Evolutionary conservation across 2,797 vertebrate genomes (phyloP).

Genomic region (Ambastaia sidthimunki): DNA sequence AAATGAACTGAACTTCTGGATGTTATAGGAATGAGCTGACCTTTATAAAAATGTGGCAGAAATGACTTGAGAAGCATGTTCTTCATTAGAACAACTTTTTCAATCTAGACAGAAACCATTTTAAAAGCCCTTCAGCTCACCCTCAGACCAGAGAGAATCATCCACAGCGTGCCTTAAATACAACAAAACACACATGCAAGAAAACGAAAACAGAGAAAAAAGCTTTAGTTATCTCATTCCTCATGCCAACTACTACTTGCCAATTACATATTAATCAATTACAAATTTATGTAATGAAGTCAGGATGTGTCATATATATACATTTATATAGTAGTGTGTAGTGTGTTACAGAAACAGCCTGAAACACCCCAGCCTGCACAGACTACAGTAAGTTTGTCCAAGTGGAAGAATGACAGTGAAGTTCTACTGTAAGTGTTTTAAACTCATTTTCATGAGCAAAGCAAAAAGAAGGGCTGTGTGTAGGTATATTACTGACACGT

Average conservation of each 20-base stretch:
- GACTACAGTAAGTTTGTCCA: background rate
- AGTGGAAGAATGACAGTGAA: background rate
- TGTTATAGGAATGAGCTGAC: conserved; percentile 48
- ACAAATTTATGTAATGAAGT: background rate
- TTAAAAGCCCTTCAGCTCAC: conserved; percentile 3
- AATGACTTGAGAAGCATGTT: conserved; percentile 50
- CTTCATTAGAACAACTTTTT: conserved; percentile 30
- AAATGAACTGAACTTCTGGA: conserved; percentile 48
- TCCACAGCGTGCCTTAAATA: background rate
- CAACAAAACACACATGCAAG: background rate
- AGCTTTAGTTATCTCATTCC: background rate
- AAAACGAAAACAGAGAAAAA: background rate
- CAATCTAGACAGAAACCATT: conserved; percentile 16
- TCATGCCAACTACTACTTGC: background rate
- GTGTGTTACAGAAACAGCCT: background rate
- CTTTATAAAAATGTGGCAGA: conserved; percentile 27
- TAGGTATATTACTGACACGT: conserved; percentile 1
- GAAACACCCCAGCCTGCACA: background rate
- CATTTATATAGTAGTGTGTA: background rate
- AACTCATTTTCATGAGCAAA: background rate
- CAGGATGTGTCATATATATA: background rate
- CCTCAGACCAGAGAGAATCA: background rate
- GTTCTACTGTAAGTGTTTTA: background rate
- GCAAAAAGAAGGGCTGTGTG: background rate
- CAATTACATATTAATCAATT: background rate